Conservation (phyloP, 2,113 vertebrate genomes). For the Notarius quadriscutis region DNA sequence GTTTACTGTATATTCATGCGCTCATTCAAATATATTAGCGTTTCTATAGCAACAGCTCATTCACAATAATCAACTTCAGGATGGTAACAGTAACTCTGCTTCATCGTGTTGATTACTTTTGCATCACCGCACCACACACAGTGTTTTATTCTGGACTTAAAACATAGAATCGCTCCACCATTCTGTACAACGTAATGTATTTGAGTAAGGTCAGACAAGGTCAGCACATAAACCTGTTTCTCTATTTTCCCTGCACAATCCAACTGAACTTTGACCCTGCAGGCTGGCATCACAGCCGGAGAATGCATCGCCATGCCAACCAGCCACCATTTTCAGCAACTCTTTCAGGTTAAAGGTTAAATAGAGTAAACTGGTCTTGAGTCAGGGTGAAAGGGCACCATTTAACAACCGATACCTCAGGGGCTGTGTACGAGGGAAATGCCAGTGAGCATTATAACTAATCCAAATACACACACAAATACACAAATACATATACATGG, state of each 20-base stretch:
- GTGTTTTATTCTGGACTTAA: neutral
- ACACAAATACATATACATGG: neutral
- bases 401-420: neutral
- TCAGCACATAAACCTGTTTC: neutral
- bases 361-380: neutral
- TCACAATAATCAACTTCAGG: neutral
- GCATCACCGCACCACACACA: neutral
- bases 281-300: neutral
- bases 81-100: too few species aligned
- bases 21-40: too few species aligned
- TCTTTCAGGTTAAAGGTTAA: neutral
- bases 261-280: neutral
- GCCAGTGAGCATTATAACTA: neutral
- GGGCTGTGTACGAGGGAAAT: neutral
- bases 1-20: too few species aligned
- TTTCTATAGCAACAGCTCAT: neutral
- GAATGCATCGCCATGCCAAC: neutral
- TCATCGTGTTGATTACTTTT: neutral
- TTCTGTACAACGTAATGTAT: neutral
- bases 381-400: neutral
- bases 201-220: neutral
- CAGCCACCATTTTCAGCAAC: neutral
- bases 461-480: conserved; percentile 14
- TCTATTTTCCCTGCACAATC: neutral
- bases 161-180: neutral